Evolutionary conservation across 2,888 invertebrate genomes (phyloP).

Genomic region (Drosophila paranaensis): DNA sequence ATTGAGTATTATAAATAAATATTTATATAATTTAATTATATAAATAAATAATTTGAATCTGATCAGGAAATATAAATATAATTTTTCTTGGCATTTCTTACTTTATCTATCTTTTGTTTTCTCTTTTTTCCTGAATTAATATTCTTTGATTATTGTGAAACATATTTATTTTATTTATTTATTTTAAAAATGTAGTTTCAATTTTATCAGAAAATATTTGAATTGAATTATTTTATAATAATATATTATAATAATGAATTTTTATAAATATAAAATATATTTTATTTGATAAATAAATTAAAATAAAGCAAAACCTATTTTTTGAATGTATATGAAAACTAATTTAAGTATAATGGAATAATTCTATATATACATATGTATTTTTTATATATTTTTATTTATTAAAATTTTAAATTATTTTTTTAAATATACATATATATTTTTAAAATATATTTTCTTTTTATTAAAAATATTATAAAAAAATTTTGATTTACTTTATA

Average conservation of each 20-base stretch:
- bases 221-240: too few species aligned
- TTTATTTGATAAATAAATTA: neutral
- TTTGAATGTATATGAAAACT: neutral
- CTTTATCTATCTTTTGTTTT: neutral
- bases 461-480: too few species aligned
- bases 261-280: too few species aligned
- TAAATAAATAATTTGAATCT: too few species aligned
- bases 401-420: too few species aligned
- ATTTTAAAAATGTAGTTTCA: neutral
- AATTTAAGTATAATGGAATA: neutral
- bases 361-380: too few species aligned
- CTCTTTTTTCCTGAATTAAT: too few species aligned
- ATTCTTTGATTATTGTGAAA: neutral
- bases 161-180: neutral
- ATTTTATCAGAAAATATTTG: neutral
- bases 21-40: too few species aligned
- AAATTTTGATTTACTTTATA: neutral
- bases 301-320: neutral
- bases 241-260: too few species aligned
- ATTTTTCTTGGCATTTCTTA: neutral
- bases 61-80: too few species aligned
- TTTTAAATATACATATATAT: neutral
- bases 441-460: too few species aligned
- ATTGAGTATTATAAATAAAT: neutral
- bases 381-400: neutral